A percentile compares a stretch with the other conserved stretches of the same genome.
phyloP scores from a whole-genome alignment of 2,888 invertebrate species.

The Ceraclea dissimilis region DNA sequence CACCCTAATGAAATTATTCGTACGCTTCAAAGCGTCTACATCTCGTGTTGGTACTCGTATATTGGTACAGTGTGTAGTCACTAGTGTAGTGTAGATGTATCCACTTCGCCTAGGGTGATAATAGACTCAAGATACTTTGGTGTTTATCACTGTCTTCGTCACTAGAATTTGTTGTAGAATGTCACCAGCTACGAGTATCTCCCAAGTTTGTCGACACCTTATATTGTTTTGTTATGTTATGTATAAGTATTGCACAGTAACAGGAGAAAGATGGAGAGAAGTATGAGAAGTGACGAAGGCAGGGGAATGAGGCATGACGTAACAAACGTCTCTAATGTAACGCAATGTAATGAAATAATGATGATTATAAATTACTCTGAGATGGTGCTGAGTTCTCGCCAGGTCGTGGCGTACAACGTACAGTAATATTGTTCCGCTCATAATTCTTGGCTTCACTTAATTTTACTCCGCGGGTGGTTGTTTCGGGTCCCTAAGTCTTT shows the following conservation, averaged over 20 bases:
- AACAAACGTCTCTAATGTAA: constrained; percentile 23
- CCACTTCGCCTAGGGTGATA: constrained; percentile 2
- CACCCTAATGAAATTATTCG: constrained; percentile 3
- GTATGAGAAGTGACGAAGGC: neutral
- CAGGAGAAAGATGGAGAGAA: neutral
- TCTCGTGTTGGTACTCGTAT: neutral
- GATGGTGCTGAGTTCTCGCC: constrained; percentile 23
- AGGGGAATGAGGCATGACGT: constrained; percentile 9
- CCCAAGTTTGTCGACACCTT: constrained; percentile 18
- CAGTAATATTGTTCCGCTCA: constrained; percentile 26
- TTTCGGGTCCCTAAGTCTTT: constrained; percentile 9
- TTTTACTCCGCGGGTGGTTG: constrained; percentile 24
- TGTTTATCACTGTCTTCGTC: constrained; percentile 2
- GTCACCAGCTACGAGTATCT: neutral
- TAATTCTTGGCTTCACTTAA: constrained; percentile 27
- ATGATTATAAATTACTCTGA: constrained; percentile 25
- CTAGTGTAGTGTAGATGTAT: neutral
- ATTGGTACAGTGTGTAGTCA: neutral
- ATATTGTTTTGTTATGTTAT: neutral
- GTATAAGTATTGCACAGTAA: neutral
- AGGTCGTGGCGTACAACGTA: constrained; percentile 24
- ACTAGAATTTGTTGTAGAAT: neutral
- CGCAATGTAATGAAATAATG: constrained; percentile 26
- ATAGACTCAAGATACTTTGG: constrained; percentile 1
- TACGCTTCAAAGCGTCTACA: neutral